Evolutionary conservation across 1,140 invertebrate species (phyloP), one percentile per base, ranked within the genome.

Genomic region (Sweltsa coloradensis): DNA sequence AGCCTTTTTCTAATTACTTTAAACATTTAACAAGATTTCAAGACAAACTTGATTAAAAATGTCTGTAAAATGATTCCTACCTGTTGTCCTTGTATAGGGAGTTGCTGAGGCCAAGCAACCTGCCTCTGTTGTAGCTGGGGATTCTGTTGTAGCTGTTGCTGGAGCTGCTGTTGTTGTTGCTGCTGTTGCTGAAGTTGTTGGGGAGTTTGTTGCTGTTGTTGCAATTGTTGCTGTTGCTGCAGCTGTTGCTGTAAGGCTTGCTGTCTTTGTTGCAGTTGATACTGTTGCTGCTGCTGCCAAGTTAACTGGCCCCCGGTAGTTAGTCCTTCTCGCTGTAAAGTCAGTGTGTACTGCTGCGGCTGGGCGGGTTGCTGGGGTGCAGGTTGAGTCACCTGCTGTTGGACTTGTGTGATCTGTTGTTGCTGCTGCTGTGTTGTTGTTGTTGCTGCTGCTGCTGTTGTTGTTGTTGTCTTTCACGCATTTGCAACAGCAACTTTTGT

Each of bases 211-310:
- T 45, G 60, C 3, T 62, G 63, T 42, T 71, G 71, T 41, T 70
- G 69, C 16, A 60, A 56, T 62, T 72, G 72, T 49, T 68, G 64
- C 45, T 65, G 63, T 14, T 67, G 69, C 41, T 67, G 69, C 39
- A 64, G 65, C 26, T 62, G 63, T 51, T 53, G 44, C 18, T 52
- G 47, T 47, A 55, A 60, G 14, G 60, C 57, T 47, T 55, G 57
- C 26, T 51, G 55, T 23, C 52, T 49, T 16, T 27, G 41, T 29
- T 55, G 55, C 27, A 46, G 46, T 22, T 29, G 49, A 19, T 49
- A 46, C 14, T 49, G 42, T 29, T 50, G 55, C 45, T 53, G 53
- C 21, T 50, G 47, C 31, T 52, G 51, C 47, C 51, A 52, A 11
- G 52, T 48, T 16, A 55, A 45, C 21, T 44, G 51, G 18, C 41